Base-by-base conservation (phyloP, 2,888 invertebrate species). In the Pandemis heparana region DNA sequence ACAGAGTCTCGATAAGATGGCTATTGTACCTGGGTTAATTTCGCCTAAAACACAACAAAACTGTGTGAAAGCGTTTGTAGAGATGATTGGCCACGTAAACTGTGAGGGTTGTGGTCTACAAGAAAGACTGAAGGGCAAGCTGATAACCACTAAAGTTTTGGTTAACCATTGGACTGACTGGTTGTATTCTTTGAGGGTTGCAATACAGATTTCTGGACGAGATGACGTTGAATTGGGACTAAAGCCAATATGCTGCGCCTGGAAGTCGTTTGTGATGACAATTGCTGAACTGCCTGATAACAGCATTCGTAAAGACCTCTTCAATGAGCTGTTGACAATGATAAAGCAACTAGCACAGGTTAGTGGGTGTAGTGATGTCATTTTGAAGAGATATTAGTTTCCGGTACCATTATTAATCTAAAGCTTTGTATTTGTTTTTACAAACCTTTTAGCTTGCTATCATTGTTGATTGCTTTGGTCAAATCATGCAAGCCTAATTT, bases 41-140 rank as follows among this genome's bases (percentile, higher is more conserved):
- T 90, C 87, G 48, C 63, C 77, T 0, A 75, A 74, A 9, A 72
- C 89, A 5, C 89, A 87, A 67, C 83, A 79, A n/a, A 76, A 79
- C 32, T 84, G 87, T 73, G 77, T 90, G 1, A 83, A 91, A 77
- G 87, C 87, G 38, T 83, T 93, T 10, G 86, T 88, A 8, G 90
- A 92, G 76, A 81, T 94, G 10, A 75, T 89, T 48, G 94, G 94
- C 1, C 94, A 94, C 80, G 75, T 78, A 0, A 77, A 87, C 14
- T 94, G 94, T 79, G 74, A 79, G 8, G 87, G 89, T n/a, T 90
- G 89, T 77, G 83, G 83, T 8, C 71, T 78, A 14, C 76, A 91
- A 53, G 83, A 86, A 1, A 86, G 78, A 77, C 75, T 91, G 12
- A 80, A 81, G 7, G 77, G 74, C 0, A 87, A 84, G 77, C 71